phyloP scores from a whole-genome alignment of 2,888 invertebrate genomes.

The Torymus auratus region DNA sequence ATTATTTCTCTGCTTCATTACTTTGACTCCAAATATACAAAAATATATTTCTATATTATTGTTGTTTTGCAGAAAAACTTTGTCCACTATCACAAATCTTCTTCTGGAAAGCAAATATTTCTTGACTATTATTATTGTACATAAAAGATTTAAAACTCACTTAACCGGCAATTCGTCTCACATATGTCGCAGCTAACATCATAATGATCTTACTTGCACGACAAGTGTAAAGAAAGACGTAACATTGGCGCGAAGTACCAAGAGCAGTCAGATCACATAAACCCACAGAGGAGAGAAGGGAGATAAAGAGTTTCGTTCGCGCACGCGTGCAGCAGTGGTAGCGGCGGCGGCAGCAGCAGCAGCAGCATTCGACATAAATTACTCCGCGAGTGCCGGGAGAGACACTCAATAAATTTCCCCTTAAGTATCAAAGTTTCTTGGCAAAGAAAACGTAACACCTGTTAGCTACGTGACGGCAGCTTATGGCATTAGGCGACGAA shows the following conservation, averaged over 20 bases:
- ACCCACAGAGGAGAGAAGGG: neutral
- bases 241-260: neutral
- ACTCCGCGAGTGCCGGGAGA: conserved; percentile 55
- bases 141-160: no score
- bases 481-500: conserved; percentile 69
- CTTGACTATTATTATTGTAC: no score
- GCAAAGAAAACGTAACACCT: conserved; percentile 71
- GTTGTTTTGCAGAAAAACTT: no score
- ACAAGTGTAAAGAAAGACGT: conserved; percentile 3
- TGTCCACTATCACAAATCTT: no score
- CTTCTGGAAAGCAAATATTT: no score
- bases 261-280: neutral
- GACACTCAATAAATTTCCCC: conserved; percentile 69
- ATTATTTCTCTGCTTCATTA: no score
- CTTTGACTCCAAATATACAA: no score
- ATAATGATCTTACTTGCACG: neutral
- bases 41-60: no score
- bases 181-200: no score
- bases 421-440: conserved; percentile 72
- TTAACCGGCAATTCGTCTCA: no score
- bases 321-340: neutral
- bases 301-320: conserved; percentile 35
- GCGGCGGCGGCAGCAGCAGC: no score
- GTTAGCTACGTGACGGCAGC: conserved; percentile 70
- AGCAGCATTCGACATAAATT: conserved; percentile 63